Base-by-base conservation (phyloP, 1,140 invertebrate species). In the Rhagoletis zephyria region DNA sequence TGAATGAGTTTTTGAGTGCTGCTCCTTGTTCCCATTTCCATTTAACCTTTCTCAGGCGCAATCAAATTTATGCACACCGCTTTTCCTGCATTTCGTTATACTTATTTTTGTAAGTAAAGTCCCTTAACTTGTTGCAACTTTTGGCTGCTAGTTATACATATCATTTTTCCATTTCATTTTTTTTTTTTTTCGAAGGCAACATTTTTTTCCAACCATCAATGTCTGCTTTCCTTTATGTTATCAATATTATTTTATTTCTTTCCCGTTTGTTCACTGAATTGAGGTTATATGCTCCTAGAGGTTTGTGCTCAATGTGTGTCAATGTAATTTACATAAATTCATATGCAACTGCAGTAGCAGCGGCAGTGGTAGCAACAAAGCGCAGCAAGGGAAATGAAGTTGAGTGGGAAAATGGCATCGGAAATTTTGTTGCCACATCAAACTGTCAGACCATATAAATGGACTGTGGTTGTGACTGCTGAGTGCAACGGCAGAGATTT, bases 1-100 rank as follows among this genome's bases (percentile, higher is more conserved):
- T 51, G 74, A 81, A 56, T 81, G 48, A 81, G 48, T 19, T 56
- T 81, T 81, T 81, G 74, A 81, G 74, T 59, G 74, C 48, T 81
- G 74, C 16, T 81, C 45, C 48, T 81, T 81, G 74, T 56, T 56
- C 74, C 74, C 74, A 81, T 56, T 81, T 56, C 19, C 12, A 48
- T 74, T 45, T 74, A 74, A 74, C 40, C 45, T 48, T 48, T 74
- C 70, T 48, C 40, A 48, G 16, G 14, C 16, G 7, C 16, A 48
- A 12, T 81, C 5, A 0, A 30, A n/a, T 74, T 74, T 48, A 74
- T 74, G 67, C 16, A 48, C 6, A 6, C 42, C 10, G 5, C 45
- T 74, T 74, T 74, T 4, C 42, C 40, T 74, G 67, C 12, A 74
- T 74, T 74, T 74, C 16, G 14, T 74, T 74, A 74, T 67, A n/a